phyloP scores from a whole-genome alignment of 2,797 vertebrate species.

The Petrocephalus sullivani region DNA sequence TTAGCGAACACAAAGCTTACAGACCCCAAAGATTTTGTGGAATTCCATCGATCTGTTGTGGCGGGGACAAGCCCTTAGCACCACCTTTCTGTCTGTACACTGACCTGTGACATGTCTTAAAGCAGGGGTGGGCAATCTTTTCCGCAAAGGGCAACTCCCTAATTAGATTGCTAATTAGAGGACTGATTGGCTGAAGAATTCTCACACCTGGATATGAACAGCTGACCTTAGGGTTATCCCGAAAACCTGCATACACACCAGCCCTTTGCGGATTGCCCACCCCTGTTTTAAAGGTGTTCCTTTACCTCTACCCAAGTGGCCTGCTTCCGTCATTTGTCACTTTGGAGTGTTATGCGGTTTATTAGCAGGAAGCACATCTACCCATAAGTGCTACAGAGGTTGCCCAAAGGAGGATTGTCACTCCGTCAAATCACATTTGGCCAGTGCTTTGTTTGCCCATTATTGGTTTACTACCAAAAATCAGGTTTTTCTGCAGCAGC shows the following conservation, averaged over 20 bases:
- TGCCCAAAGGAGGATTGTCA: not conserved
- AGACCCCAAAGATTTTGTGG: slow-evolving; percentile 33
- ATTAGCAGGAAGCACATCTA: not conserved
- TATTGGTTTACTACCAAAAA: not conserved
- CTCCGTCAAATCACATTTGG: not conserved
- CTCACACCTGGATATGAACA: too few relatives aligned
- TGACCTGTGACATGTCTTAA: slow-evolving; percentile 9
- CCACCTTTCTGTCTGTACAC: slow-evolving; percentile 17
- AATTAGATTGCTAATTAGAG: too few relatives aligned
- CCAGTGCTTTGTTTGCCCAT: not conserved
- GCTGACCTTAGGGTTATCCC: too few relatives aligned
- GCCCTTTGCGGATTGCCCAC: too few relatives aligned
- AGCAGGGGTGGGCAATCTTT: not conserved
- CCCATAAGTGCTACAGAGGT: not conserved
- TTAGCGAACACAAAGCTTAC: slow-evolving; percentile 15
- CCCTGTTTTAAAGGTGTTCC: not conserved
- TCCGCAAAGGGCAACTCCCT: too few relatives aligned
- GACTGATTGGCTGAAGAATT: too few relatives aligned
- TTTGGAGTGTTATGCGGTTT: slow-evolving; percentile 46
- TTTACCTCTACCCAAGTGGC: slow-evolving; percentile 19
- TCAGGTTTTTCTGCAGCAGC: not conserved
- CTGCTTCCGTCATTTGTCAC: slow-evolving; percentile 28
- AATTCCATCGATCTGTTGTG: not conserved
- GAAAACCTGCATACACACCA: too few relatives aligned
- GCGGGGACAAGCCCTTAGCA: slow-evolving; percentile 12